phyloP scores from a whole-genome alignment of 2,797 vertebrate genomes.

The Taenioides sp. region DNA sequence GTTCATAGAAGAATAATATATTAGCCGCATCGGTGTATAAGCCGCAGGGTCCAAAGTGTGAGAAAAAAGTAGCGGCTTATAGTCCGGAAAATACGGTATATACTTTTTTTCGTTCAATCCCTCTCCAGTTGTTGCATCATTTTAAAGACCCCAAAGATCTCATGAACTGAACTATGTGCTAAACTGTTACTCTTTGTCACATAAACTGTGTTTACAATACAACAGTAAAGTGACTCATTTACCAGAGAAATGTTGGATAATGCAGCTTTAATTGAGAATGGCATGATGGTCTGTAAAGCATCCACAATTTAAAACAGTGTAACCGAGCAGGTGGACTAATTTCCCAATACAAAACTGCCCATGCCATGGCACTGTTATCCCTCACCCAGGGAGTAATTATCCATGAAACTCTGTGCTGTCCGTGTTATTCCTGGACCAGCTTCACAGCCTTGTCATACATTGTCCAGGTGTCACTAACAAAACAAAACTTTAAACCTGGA shows the following conservation, averaged over 20 bases:
- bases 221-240: no score
- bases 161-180: not conserved
- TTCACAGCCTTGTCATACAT: constrained; percentile 47
- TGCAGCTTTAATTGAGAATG: not conserved
- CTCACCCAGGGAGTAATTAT: constrained; percentile 64
- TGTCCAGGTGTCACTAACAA: constrained; percentile 53
- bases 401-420: constrained; percentile 45
- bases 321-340: not conserved
- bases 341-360: constrained; percentile 25
- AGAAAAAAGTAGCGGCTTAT: no score
- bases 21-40: no score
- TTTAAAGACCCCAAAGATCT: not conserved
- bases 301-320: not conserved
- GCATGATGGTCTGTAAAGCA: not conserved
- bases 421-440: constrained; percentile 54
- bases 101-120: no score
- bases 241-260: not conserved
- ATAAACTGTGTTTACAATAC: not conserved
- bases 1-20: no score
- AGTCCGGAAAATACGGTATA: no score
- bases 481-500: constrained; percentile 21
- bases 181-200: not conserved
- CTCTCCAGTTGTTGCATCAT: not conserved
- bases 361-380: constrained; percentile 17
- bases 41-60: no score